These are phyloP conservation scores for Zeugodacus cucurbitae DNA, from an alignment of 1,140 invertebrate genomes.

Conservation along the genomic window DNA sequence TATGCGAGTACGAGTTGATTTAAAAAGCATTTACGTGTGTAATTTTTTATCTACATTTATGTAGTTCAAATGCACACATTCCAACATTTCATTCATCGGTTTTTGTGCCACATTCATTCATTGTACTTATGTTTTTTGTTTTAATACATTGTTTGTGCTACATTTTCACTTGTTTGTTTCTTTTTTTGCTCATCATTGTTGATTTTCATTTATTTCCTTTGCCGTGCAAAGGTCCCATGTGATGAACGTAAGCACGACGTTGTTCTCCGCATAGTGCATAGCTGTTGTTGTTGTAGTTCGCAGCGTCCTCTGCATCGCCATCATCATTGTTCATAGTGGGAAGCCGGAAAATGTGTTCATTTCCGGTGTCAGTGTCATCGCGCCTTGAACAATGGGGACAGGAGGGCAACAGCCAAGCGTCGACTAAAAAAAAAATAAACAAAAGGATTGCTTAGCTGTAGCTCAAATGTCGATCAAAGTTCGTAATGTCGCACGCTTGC, in stretches of 20 bases:
- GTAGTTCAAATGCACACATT: neutral
- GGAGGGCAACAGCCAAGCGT: neutral
- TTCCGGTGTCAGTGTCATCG: conserved; percentile 62
- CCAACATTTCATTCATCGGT: neutral
- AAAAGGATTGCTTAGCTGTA: neutral
- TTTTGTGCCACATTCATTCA: conserved; percentile 14
- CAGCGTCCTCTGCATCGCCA: neutral
- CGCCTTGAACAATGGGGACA: conserved; percentile 39
- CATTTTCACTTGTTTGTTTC: neutral
- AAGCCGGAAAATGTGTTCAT: conserved; percentile 63
- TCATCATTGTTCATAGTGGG: neutral
- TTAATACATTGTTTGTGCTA: neutral
- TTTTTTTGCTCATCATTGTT: neutral
- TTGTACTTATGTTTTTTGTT: neutral
- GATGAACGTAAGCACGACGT: neutral
- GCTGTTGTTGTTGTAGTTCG: neutral
- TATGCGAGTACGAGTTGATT: neutral
- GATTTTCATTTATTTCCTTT: conserved; percentile 6
- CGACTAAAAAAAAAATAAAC: neutral
- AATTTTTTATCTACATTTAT: neutral
- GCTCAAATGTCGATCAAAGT: conserved; percentile 18
- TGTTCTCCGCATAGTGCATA: neutral
- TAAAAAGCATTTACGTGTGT: neutral
- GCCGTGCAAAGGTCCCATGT: neutral
- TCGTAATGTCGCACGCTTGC: conserved; percentile 6